Percentiles rank a stretch among this genome's conserved stretches.
These are phyloP conservation scores for Parapristionchus giblindavisi DNA, from an alignment of 2,888 invertebrate genomes.

Conservation along the genomic window DNA sequence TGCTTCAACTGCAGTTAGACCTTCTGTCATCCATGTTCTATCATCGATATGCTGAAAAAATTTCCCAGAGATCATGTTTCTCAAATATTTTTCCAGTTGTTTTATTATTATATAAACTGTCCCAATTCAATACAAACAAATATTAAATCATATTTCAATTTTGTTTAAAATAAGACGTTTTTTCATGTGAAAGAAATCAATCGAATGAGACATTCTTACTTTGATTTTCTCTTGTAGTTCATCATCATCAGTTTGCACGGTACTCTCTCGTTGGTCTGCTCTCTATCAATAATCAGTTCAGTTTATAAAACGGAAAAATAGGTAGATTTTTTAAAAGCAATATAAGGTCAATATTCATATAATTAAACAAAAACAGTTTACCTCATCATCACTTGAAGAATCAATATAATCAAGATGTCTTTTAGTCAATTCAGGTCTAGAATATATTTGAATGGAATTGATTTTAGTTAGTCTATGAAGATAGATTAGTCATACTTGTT, in stretches of 20 bases:
- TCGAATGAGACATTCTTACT: neutral
- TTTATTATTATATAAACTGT: too few relatives aligned
- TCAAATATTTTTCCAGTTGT: too few relatives aligned
- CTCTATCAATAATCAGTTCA: too few relatives aligned
- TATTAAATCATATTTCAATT: neutral
- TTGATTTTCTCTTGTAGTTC: slow-evolving; percentile 35
- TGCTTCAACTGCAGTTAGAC: slow-evolving; percentile 57
- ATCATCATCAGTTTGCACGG: slow-evolving; percentile 32
- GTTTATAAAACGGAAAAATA: too few relatives aligned
- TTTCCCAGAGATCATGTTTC: too few relatives aligned
- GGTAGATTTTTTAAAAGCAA: neutral
- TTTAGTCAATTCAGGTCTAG: slow-evolving; percentile 30
- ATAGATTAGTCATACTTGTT: neutral
- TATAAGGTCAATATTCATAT: neutral
- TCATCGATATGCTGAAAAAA: slow-evolving; percentile 50
- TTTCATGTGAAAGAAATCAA: neutral
- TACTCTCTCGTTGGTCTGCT: slow-evolving; percentile 1
- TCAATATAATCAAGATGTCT: slow-evolving; percentile 15
- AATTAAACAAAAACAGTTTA: neutral
- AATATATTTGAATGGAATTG: neutral
- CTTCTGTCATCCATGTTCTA: slow-evolving; percentile 55
- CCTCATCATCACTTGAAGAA: slow-evolving; percentile 23
- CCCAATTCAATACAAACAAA: too few relatives aligned
- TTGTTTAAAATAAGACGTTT: neutral
- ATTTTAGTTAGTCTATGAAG: neutral